Evolutionary conservation across 2,113 vertebrate species (phyloP).

Genomic region (Zosterops hypoxanthus): DNA sequence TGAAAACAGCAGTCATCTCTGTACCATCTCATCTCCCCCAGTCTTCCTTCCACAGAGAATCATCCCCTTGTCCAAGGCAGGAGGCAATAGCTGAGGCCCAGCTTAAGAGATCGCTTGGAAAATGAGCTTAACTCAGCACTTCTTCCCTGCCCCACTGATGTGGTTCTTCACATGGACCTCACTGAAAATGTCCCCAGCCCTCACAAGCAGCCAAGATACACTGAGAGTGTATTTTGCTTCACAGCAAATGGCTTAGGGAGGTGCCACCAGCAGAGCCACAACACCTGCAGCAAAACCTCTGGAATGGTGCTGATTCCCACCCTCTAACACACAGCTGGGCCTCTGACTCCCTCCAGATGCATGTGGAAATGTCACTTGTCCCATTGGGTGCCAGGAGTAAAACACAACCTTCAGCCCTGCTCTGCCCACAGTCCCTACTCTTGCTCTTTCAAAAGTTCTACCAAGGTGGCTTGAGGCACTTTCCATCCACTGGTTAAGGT

Average conservation of each 20-base stretch:
- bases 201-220: fast-evolving
- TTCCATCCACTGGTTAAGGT: fast-evolving
- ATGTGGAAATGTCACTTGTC: neutral
- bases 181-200: neutral
- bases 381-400: neutral
- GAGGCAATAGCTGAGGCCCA: neutral
- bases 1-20: neutral
- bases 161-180: neutral
- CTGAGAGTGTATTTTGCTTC: neutral
- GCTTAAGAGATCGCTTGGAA: neutral
- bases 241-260: fast-evolving
- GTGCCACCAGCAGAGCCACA: neutral
- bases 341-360: neutral
- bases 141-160: neutral
- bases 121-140: neutral
- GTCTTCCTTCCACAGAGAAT: neutral
- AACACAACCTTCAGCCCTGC: neutral
- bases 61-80: neutral
- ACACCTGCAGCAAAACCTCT: neutral
- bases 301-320: neutral
- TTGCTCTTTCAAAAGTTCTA: neutral
- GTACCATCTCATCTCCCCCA: neutral
- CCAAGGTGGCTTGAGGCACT: neutral
- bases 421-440: neutral
- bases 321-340: neutral